A percentile compares a stretch with the other conserved stretches of the same genome.
phyloP scores from a whole-genome alignment of 2,113 vertebrate species.

The Trinectes maculatus region DNA sequence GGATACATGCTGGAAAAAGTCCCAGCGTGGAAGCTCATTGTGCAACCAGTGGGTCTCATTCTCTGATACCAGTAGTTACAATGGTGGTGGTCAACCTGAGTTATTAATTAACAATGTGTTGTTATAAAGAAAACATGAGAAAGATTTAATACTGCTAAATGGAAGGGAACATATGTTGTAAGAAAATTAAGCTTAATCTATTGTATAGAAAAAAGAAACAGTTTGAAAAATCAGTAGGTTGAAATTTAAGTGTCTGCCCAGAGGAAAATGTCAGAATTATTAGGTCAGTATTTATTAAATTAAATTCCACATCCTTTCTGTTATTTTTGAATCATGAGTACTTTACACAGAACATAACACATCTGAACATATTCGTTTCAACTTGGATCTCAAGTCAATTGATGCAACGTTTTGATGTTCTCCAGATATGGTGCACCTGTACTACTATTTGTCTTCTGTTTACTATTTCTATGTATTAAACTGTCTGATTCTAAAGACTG shows the following conservation, averaged over 20 bases:
- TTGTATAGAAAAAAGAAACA: slow-evolving; percentile 23
- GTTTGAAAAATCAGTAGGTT: slow-evolving; percentile 31
- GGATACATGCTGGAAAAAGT: not conserved
- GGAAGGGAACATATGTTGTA: slow-evolving; percentile 38
- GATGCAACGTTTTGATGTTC: slow-evolving; percentile 51
- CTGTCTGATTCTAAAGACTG: slow-evolving; percentile 5
- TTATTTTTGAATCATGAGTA: slow-evolving; percentile 6
- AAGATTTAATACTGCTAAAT: slow-evolving; percentile 52
- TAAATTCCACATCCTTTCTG: not conserved
- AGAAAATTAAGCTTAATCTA: slow-evolving; percentile 49
- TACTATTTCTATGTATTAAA: not conserved
- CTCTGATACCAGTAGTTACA: slow-evolving; percentile 25
- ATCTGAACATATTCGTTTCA: slow-evolving; percentile 57
- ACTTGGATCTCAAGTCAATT: slow-evolving; percentile 48
- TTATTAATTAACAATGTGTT: slow-evolving; percentile 64
- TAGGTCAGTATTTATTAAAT: slow-evolving; percentile 1
- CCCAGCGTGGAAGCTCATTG: not conserved
- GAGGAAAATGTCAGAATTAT: not conserved
- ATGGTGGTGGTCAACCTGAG: slow-evolving; percentile 54
- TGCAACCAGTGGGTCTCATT: not conserved
- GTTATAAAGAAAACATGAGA: slow-evolving; percentile 53
- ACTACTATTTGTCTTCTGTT: slow-evolving; percentile 3
- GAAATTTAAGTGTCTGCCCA: slow-evolving; percentile 7
- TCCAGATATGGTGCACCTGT: slow-evolving; percentile 32
- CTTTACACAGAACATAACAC: slow-evolving; percentile 13